phyloP scores from a whole-genome alignment of 1,140 invertebrate species.

The Cataglyphis hispanica region DNA sequence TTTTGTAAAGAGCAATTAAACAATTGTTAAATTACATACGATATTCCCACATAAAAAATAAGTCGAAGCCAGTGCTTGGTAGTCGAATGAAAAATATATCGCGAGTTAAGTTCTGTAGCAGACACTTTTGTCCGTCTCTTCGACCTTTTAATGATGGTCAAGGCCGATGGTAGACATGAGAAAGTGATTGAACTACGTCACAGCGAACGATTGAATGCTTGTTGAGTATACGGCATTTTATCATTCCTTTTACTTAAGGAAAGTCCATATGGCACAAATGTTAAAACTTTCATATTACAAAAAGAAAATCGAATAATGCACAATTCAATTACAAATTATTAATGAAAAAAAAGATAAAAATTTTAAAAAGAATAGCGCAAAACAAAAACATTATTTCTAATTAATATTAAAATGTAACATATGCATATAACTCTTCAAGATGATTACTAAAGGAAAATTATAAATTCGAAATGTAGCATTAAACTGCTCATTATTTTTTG shows the following conservation, averaged over 20 bases:
- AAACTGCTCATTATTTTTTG: not conserved
- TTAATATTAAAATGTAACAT: not conserved
- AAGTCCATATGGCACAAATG: not conserved
- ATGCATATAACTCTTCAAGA: not conserved
- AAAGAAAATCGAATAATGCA: not conserved
- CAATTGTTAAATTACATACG: conserved; percentile 46
- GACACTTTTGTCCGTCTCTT: conserved; percentile 62
- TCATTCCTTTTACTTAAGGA: conserved; percentile 44
- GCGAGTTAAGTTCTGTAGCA: conserved; percentile 34
- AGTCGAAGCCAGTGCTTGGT: conserved; percentile 14
- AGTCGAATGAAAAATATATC: conserved; percentile 64
- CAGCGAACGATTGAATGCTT: conserved; percentile 18
- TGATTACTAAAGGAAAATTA: not conserved
- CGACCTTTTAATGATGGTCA: conserved; percentile 74
- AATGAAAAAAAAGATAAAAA: not conserved
- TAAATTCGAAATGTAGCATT: not conserved
- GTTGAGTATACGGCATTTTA: conserved; percentile 5
- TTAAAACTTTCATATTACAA: conserved; percentile 27
- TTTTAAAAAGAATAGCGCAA: not conserved
- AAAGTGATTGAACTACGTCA: conserved; percentile 70
- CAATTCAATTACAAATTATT: not conserved
- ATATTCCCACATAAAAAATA: conserved; percentile 58
- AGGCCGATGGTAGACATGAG: conserved; percentile 68
- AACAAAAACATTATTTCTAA: not conserved
- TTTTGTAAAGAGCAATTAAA: conserved; percentile 16